A percentile compares a stretch with the other conserved stretches of the same genome.
Conservation (phyloP, 2,888 invertebrate genomes). For the Metacarcinus magister region DNA sequence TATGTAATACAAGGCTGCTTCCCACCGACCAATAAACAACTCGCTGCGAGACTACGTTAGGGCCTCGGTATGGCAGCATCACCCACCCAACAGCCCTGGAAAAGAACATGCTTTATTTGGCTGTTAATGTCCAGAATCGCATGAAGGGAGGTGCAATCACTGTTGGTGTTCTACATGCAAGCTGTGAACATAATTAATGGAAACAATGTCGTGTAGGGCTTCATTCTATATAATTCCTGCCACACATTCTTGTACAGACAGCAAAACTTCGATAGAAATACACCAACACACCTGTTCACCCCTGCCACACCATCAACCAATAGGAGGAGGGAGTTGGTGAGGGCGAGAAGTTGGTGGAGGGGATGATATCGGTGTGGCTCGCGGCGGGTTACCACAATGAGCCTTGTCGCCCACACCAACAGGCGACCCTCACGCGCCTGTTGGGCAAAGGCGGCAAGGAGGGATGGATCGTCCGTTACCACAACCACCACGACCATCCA, state of each 20-base stretch:
- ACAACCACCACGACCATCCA: neutral
- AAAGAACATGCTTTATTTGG: neutral
- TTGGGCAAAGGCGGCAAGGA: neutral
- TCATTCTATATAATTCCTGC: too few relatives aligned
- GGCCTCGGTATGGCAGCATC: neutral
- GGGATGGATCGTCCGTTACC: neutral
- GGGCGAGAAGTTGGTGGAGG: neutral
- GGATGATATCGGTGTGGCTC: neutral
- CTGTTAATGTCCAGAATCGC: neutral
- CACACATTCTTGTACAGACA: neutral
- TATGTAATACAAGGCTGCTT: neutral
- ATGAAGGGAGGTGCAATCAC: neutral
- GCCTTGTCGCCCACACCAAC: neutral
- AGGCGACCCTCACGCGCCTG: neutral
- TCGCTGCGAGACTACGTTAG: neutral
- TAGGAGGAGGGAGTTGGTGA: slow-evolving; percentile 9
- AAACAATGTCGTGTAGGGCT: too few relatives aligned
- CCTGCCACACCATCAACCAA: neutral
- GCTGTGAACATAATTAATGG: too few relatives aligned
- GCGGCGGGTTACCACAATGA: neutral
- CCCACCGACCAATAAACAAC: neutral
- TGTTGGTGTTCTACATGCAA: too few relatives aligned
- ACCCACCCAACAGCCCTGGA: neutral
- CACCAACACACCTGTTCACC: neutral
- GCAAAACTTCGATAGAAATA: neutral